These are phyloP conservation scores for Paracyclopina nana DNA, from an alignment of 1,140 invertebrate species.

Conservation along the genomic window DNA sequence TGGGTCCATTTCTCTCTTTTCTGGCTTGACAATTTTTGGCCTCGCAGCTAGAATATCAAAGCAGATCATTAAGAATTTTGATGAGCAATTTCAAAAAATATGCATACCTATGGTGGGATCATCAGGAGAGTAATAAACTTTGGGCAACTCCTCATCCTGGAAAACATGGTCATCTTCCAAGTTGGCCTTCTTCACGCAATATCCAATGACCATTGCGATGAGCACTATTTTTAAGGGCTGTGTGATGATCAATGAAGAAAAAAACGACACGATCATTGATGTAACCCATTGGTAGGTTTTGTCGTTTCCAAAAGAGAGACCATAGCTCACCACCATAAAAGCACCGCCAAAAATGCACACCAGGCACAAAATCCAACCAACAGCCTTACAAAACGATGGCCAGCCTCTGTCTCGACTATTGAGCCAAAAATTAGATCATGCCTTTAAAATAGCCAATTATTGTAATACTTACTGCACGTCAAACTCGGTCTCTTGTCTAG, in stretches of 20 bases:
- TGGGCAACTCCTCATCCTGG: slow-evolving; percentile 30
- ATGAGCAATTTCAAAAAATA: slow-evolving; percentile 18
- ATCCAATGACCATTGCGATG: slow-evolving; percentile 31
- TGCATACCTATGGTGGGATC: neutral
- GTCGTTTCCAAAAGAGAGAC: slow-evolving; percentile 34
- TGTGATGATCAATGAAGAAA: slow-evolving; percentile 33
- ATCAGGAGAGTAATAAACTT: slow-evolving; percentile 21
- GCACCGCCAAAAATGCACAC: slow-evolving; percentile 4
- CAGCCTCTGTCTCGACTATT: neutral
- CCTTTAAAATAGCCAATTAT: too few relatives aligned
- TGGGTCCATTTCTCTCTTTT: slow-evolving; percentile 29
- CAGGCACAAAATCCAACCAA: neutral
- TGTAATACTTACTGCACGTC: too few relatives aligned
- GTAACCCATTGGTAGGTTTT: slow-evolving; percentile 36
- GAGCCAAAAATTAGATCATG: too few relatives aligned
- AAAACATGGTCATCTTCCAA: slow-evolving; percentile 31
- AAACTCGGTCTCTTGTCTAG: too few relatives aligned
- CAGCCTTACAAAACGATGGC: neutral
- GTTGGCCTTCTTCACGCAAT: slow-evolving; percentile 30
- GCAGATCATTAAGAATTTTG: too few relatives aligned
- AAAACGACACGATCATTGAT: slow-evolving; percentile 34
- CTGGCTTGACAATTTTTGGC: slow-evolving; percentile 24
- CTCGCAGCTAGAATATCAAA: neutral
- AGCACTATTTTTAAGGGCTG: slow-evolving; percentile 36
- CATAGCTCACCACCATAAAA: slow-evolving; percentile 20